Percentiles rank a stretch among this genome's conserved stretches.
Evolutionary conservation across 2,113 vertebrate species (phyloP).

Genomic region (Sisor rabdophorus): DNA sequence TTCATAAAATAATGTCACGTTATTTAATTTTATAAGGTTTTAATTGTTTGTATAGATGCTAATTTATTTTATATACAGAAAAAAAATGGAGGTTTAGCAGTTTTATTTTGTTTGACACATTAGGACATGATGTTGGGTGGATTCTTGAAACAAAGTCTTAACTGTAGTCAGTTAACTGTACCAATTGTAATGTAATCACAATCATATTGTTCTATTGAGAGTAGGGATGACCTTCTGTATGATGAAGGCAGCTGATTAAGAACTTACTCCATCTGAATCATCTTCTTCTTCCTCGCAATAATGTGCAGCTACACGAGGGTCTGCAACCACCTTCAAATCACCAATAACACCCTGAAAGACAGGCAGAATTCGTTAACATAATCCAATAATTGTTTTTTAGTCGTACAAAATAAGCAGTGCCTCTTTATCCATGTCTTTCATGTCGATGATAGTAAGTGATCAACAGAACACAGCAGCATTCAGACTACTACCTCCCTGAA

Average conservation of each 20-base stretch:
- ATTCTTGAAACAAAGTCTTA: constrained; percentile 9
- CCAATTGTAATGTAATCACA: not conserved
- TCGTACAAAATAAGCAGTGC: not conserved
- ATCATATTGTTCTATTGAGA: not conserved
- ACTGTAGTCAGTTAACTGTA: not conserved
- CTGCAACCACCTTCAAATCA: constrained; percentile 76
- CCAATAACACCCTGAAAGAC: constrained; percentile 78
- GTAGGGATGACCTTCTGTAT: not conserved
- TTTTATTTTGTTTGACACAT: too few species aligned
- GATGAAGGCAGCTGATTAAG: not conserved
- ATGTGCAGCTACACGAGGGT: constrained; percentile 73
- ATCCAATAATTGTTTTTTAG: constrained; percentile 6
- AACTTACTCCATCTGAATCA: constrained; percentile 79
- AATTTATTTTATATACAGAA: too few species aligned
- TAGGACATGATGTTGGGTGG: not conserved
- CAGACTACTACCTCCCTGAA: constrained; percentile 1
- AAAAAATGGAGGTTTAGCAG: too few species aligned
- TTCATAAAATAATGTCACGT: too few species aligned
- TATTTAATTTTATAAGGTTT: too few species aligned
- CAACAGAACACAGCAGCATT: constrained; percentile 5
- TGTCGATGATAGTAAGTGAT: constrained; percentile 8
- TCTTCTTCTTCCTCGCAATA: constrained; percentile 87
- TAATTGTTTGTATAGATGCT: too few species aligned
- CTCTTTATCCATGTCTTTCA: constrained; percentile 8
- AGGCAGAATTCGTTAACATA: not conserved